phyloP scores from a whole-genome alignment of 2,113 vertebrate species.

The Quiscalus mexicanus region DNA sequence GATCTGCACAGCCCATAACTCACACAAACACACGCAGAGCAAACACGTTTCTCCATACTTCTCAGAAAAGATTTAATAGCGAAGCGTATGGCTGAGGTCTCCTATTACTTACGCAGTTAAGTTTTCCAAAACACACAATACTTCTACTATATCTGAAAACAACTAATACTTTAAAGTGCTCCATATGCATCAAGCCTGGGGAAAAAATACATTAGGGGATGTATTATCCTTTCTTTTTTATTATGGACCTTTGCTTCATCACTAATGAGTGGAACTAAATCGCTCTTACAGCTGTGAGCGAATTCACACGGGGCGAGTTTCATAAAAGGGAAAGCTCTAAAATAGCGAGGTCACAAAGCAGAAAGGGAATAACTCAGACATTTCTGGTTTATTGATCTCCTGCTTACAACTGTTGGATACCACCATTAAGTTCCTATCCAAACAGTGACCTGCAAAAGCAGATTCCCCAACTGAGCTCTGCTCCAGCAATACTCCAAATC shows the following conservation, averaged over 20 bases:
- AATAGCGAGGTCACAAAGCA: background rate
- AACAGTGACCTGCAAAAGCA: background rate
- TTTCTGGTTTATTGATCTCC: background rate
- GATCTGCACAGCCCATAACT: slow-evolving; percentile 34
- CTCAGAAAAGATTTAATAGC: slow-evolving; percentile 17
- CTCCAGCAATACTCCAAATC: background rate
- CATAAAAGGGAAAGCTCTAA: background rate
- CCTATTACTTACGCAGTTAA: slow-evolving; percentile 17
- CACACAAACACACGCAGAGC: background rate
- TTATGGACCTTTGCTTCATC: slow-evolving; percentile 2
- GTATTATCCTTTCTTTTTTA: slow-evolving; percentile 30
- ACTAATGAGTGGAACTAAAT: slow-evolving; percentile 38
- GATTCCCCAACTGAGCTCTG: background rate
- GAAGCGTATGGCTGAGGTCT: background rate
- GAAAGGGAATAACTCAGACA: background rate
- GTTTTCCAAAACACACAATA: slow-evolving; percentile 46
- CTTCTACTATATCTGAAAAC: slow-evolving; percentile 28
- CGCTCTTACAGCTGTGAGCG: background rate
- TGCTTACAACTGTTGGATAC: background rate
- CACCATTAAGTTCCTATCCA: background rate
- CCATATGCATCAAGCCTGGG: background rate
- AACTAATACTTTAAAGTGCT: slow-evolving; percentile 28
- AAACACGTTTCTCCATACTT: slow-evolving; percentile 5
- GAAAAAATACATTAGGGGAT: slow-evolving; percentile 40
- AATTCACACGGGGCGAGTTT: background rate